Percentiles rank a stretch among this genome's conserved stretches.
phyloP scores from a whole-genome alignment of 2,113 vertebrate genomes.

The Neolamprologus tretocephalus region DNA sequence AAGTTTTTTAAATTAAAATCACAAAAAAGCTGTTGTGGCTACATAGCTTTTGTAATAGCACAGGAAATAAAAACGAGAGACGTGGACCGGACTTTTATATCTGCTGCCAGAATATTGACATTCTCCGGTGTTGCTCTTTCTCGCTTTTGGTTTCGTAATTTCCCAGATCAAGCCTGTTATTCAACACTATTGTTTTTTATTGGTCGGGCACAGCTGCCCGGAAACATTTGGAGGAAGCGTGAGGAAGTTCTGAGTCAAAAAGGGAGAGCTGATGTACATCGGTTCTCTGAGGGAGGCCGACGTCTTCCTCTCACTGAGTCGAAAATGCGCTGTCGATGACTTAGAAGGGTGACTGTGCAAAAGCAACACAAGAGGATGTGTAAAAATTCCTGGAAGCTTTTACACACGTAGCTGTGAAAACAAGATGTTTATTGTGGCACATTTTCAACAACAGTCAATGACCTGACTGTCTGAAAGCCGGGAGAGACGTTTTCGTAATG shows the following conservation, averaged over 20 bases:
- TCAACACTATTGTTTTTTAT: not conserved
- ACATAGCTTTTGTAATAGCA: not conserved
- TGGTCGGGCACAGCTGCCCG: not conserved
- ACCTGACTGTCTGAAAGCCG: not conserved
- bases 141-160: not conserved
- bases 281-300: not conserved
- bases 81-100: rapidly evolving
- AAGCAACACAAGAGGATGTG: not conserved
- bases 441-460: not conserved
- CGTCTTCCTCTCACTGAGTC: not conserved
- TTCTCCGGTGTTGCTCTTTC: not conserved
- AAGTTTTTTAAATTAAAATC: rapidly evolving
- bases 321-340: not conserved
- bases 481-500: not conserved
- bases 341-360: not conserved
- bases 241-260: conserved; percentile 52
- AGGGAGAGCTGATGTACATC: not conserved
- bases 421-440: not conserved
- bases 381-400: conserved; percentile 1
- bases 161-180: conserved; percentile 6
- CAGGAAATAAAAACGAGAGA: rapidly evolving
- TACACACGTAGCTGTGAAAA: not conserved
- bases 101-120: conserved; percentile 13
- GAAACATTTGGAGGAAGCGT: conserved; percentile 16
- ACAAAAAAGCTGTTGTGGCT: not conserved